Conservation (phyloP, 2,113 vertebrate genomes). For the Tor tambroides region DNA sequence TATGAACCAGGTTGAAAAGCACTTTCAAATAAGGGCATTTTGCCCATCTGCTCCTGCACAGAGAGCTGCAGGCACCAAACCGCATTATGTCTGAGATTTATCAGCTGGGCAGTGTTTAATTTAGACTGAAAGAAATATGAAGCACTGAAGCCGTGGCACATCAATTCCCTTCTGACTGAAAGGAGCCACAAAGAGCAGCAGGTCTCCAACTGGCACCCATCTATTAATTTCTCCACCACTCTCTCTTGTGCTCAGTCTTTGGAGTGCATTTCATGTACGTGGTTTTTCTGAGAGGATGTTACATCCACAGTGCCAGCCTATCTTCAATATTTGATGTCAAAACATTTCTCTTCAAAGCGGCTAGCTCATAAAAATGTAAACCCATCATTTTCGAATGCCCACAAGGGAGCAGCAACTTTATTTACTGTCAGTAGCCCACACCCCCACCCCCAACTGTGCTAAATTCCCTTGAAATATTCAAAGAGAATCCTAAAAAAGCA, state of each 20-base stretch:
- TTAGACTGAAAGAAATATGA: constrained; percentile 4
- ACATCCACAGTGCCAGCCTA: constrained; percentile 47
- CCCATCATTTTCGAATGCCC: constrained; percentile 65
- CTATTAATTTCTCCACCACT: constrained; percentile 28
- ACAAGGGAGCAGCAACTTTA: constrained; percentile 62
- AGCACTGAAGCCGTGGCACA: constrained; percentile 33
- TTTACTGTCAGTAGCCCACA: constrained; percentile 69
- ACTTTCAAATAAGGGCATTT: neutral
- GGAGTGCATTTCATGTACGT: constrained; percentile 43
- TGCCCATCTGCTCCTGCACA: neutral
- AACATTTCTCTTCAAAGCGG: constrained; percentile 64
- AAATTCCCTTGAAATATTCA: constrained; percentile 72
- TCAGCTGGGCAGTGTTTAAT: neutral
- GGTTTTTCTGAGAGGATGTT: constrained; percentile 16
- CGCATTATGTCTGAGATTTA: constrained; percentile 13
- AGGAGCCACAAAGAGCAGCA: constrained; percentile 45
- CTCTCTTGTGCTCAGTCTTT: constrained; percentile 35
- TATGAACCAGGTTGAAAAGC: neutral
- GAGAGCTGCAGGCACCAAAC: neutral
- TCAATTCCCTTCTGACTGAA: constrained; percentile 52
- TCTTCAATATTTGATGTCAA: constrained; percentile 71
- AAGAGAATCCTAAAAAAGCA: constrained; percentile 56
- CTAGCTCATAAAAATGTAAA: constrained; percentile 63
- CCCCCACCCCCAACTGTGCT: constrained; percentile 51
- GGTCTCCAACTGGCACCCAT: constrained; percentile 36